Conservation (phyloP, 2,888 invertebrate species). For the Biston betularia region DNA sequence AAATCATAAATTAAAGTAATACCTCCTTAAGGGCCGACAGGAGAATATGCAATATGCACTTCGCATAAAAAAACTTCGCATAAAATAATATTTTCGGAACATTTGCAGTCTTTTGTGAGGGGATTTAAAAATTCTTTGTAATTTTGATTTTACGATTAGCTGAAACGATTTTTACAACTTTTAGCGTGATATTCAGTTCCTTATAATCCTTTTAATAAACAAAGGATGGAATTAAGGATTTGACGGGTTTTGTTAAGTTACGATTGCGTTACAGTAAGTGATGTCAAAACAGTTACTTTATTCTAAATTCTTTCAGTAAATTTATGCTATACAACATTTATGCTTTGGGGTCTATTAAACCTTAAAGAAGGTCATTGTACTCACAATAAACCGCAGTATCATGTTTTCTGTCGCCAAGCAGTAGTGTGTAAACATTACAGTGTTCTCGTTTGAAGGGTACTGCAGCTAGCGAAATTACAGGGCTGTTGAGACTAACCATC, state of each 20-base stretch:
- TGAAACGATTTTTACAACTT: conserved; percentile 58
- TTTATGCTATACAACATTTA: neutral
- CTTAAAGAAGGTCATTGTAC: too few species aligned
- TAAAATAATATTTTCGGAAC: conserved; percentile 67
- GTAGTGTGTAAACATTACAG: too few species aligned
- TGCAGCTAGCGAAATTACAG: too few species aligned
- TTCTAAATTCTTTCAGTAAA: neutral
- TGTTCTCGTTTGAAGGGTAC: too few species aligned
- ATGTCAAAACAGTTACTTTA: neutral
- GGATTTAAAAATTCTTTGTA: conserved; percentile 57
- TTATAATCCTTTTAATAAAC: conserved; percentile 42
- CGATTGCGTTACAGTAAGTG: conserved; percentile 4
- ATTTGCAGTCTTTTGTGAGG: conserved; percentile 45
- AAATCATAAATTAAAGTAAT: conserved; percentile 75
- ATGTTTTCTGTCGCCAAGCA: too few species aligned
- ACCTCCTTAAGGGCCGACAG: conserved; percentile 67
- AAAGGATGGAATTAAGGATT: conserved; percentile 25
- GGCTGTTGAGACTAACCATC: too few species aligned
- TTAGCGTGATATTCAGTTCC: conserved; percentile 44
- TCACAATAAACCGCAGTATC: too few species aligned
- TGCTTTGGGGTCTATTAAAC: too few species aligned
- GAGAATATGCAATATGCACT: conserved; percentile 73
- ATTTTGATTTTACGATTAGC: conserved; percentile 46
- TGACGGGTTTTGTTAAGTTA: conserved; percentile 20
- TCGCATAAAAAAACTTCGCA: conserved; percentile 41